Base-by-base conservation (phyloP, 2,888 invertebrate species). In the Hofmannophila pseudospretella region DNA sequence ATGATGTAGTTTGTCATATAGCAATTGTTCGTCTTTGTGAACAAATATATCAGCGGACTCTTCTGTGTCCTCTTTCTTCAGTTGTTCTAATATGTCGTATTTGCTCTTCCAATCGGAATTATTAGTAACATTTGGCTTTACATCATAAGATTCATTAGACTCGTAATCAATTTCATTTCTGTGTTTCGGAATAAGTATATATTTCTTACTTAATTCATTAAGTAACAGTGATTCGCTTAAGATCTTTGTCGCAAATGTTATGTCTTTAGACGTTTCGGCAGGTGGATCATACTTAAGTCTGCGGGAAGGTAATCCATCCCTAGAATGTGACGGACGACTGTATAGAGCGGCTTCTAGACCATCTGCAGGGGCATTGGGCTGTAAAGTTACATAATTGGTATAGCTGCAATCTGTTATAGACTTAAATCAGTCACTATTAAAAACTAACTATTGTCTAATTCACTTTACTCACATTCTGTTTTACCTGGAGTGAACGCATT, bases 91-190 rank as follows among this genome's bases (percentile, higher is more conserved):
- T 49, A 86, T 85, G 34, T 76, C 70, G 40, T 86, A 86, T 66
- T 86, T 86, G 42, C 66, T 79, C 56, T 70, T 80, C 86, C 86
- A 86, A 47, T 84, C 79, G 14, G 38, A 42, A 39, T 62, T 67
- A 25, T 67, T 61, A 35, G 20, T 50, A 9, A 42, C 33, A 41
- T 38, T 48, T 7, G 25, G 4, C n/a, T 13, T 13, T 25, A 10
- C n/a, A 3, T 30, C 16, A 9, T 16, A 30, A 16, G 9, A 7
- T 11, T 30, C 14, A 16, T 4, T 8, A 16, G 16, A 4, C 5
- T 30, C 7, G 9, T 4, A 2, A 7, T 30, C 9, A 9, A 11
- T 33, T 16, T 26, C n/a, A 5, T 14, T 9, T 25, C 5, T 7
- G 13, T 22, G 10, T 58, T 74, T 81, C 5, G 86, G 86, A 43